phyloP scores from a whole-genome alignment of 2,888 invertebrate genomes.

The Eupithecia subumbrata region DNA sequence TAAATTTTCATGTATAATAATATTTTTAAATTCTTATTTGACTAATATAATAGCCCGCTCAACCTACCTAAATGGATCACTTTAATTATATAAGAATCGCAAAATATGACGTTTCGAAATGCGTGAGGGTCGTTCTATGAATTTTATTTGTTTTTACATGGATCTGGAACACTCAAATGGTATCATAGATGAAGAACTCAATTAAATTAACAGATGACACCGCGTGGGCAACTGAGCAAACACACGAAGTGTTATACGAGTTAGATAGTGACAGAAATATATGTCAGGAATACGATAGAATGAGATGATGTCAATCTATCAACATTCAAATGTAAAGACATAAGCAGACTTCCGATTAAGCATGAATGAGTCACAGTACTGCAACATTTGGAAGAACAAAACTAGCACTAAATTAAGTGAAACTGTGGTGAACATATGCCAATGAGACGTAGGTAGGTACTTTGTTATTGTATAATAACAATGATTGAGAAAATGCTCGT shows the following conservation, averaged over 20 bases:
- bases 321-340: slow-evolving; percentile 59
- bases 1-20: neutral
- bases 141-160: slow-evolving; percentile 18
- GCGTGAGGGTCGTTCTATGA: slow-evolving; percentile 2
- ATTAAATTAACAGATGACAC: slow-evolving; percentile 77
- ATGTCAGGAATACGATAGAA: slow-evolving; percentile 55
- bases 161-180: slow-evolving; percentile 52
- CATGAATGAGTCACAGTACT: slow-evolving; percentile 63
- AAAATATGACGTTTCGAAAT: neutral
- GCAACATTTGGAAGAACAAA: slow-evolving; percentile 48
- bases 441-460: slow-evolving; percentile 20
- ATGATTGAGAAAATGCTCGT: slow-evolving; percentile 40
- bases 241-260: slow-evolving; percentile 58
- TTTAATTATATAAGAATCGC: neutral
- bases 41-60: neutral
- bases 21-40: neutral
- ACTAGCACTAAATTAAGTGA: neutral
- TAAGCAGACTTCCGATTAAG: slow-evolving; percentile 60
- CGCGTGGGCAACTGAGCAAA: slow-evolving; percentile 62
- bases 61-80: neutral
- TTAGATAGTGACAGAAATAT: slow-evolving; percentile 64
- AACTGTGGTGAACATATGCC: neutral
- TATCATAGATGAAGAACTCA: slow-evolving; percentile 53
- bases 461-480: slow-evolving; percentile 17
- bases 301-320: slow-evolving; percentile 66